Evolutionary conservation across 2,888 invertebrate species (phyloP).

Genomic region (Liopterus haemorrhoidalis): DNA sequence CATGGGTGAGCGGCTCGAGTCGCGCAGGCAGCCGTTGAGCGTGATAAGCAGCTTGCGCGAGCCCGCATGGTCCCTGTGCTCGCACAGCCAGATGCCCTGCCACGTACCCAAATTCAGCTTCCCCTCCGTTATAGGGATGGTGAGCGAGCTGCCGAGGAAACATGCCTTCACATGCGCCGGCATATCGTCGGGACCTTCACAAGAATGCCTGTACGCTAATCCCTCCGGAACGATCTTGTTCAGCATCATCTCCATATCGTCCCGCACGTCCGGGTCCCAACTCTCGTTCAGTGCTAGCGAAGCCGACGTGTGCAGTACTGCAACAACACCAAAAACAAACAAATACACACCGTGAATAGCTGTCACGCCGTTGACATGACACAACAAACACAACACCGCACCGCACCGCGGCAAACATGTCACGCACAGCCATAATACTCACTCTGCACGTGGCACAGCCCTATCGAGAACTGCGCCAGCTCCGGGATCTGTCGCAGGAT

Average conservation of each 20-base stretch:
- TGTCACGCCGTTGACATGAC: neutral
- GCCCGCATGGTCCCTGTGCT: constrained; percentile 93
- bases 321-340: constrained; percentile 44
- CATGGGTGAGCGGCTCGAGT: constrained; percentile 78
- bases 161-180: constrained; percentile 97
- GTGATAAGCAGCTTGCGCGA: constrained; percentile 81
- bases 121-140: constrained; percentile 93
- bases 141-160: constrained; percentile 90
- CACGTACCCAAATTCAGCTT: constrained; percentile 92
- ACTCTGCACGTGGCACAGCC: constrained; percentile 96
- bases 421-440: constrained; percentile 49
- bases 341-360: neutral
- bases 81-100: constrained; percentile 98
- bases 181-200: constrained; percentile 99
- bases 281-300: constrained; percentile 96
- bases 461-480: constrained; percentile 88
- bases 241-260: constrained; percentile 99
- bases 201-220: constrained; percentile 90
- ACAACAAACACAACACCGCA: neutral
- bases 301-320: constrained; percentile 97
- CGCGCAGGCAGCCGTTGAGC: constrained; percentile 82
- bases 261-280: constrained; percentile 96
- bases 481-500: constrained; percentile 92
- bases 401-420: constrained; percentile 10
- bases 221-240: constrained; percentile 98